Conservation (phyloP, 2,888 invertebrate species). For the Drosophila silvestris region DNA sequence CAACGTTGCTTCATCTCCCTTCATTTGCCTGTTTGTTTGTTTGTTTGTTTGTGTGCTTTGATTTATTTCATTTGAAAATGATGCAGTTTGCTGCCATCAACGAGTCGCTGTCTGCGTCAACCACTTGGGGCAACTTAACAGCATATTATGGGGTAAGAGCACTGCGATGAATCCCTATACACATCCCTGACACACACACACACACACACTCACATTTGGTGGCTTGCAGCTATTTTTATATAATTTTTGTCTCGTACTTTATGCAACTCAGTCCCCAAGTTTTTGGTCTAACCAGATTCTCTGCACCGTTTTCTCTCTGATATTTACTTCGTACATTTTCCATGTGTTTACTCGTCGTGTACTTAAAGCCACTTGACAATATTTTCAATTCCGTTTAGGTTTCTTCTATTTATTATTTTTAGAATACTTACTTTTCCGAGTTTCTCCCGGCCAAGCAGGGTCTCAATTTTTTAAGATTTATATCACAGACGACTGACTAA, state of each 20-base stretch:
- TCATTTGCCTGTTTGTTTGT: slow-evolving; percentile 24
- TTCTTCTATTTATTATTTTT: slow-evolving; percentile 31
- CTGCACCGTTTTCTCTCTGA: slow-evolving; percentile 34
- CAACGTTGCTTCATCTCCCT: slow-evolving; percentile 20
- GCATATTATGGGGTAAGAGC: slow-evolving; percentile 41
- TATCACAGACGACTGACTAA: slow-evolving; percentile 58
- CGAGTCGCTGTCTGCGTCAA: slow-evolving; percentile 34
- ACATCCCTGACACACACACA: slow-evolving; percentile 1
- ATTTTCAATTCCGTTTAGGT: slow-evolving; percentile 47
- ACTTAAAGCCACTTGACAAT: slow-evolving; percentile 52
- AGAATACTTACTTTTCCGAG: slow-evolving; percentile 30
- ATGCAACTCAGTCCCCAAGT: slow-evolving; percentile 24
- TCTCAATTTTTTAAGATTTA: slow-evolving; percentile 44
- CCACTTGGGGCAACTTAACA: slow-evolving; percentile 65
- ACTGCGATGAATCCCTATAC: slow-evolving; percentile 26
- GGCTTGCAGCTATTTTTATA: slow-evolving; percentile 80
- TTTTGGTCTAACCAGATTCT: slow-evolving; percentile 9
- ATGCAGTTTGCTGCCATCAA: slow-evolving; percentile 66
- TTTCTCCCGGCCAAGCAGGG: not conserved
- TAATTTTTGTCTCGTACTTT: slow-evolving; percentile 62
- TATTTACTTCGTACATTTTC: slow-evolving; percentile 51
- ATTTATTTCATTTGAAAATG: slow-evolving; percentile 81
- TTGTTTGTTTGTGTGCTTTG: slow-evolving; percentile 78
- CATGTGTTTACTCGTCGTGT: slow-evolving; percentile 57
- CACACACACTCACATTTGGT: slow-evolving; percentile 22